phyloP scores from a whole-genome alignment of 1,140 invertebrate species.

The Zaprionus kolodkinae region DNA sequence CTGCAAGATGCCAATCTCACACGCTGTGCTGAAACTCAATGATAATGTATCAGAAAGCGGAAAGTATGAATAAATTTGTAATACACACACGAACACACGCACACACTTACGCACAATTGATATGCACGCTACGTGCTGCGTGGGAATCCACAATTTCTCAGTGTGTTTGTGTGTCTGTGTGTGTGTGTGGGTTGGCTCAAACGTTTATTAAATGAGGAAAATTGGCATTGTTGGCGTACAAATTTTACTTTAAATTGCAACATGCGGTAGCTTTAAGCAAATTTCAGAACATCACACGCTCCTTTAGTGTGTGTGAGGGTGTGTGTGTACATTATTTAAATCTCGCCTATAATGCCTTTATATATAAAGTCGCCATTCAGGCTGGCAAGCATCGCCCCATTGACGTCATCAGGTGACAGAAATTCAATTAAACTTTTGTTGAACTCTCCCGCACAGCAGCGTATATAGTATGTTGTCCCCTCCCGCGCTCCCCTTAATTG shows the following conservation, averaged over 20 bases:
- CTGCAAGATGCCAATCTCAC: constrained; percentile 11
- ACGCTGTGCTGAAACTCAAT: constrained; percentile 39
- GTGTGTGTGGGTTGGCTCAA: constrained; percentile 8
- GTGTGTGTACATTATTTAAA: constrained; percentile 5
- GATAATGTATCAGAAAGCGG: constrained; percentile 72
- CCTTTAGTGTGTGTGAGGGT: neutral
- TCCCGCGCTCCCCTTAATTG: constrained; percentile 25
- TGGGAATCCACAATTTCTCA: constrained; percentile 33
- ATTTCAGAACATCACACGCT: neutral
- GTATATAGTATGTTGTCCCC: neutral
- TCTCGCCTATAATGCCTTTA: neutral
- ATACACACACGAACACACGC: constrained; percentile 20
- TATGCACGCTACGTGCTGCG: constrained; percentile 56
- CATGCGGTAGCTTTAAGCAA: neutral
- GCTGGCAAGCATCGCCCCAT: constrained; percentile 13
- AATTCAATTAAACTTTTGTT: constrained; percentile 77
- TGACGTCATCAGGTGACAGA: constrained; percentile 60
- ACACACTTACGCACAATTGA: constrained; percentile 41
- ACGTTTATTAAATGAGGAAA: constrained; percentile 23
- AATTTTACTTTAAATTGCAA: neutral
- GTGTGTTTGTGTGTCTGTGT: constrained; percentile 11
- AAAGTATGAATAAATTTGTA: constrained; percentile 74
- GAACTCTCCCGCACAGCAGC: constrained; percentile 4
- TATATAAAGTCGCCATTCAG: neutral
- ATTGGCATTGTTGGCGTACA: neutral